Evolutionary conservation across 1,140 invertebrate species (phyloP), one percentile per base, ranked within the genome.

Genomic region (Drosophila lowei): DNA sequence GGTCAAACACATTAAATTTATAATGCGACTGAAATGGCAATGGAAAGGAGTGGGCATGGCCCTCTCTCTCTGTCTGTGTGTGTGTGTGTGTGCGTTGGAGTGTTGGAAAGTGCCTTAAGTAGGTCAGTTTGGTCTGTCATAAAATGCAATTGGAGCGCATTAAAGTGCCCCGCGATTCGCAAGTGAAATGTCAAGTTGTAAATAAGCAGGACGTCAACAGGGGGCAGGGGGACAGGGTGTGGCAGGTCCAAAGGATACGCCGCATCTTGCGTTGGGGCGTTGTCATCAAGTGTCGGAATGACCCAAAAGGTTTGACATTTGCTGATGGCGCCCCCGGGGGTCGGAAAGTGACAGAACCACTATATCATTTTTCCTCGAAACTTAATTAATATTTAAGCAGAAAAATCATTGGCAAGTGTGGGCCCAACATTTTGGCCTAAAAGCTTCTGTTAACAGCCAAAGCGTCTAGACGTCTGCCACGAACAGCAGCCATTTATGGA

Each of bases 1-100:
- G 73, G 81, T 85, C 77, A 85, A 85, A 78, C 74, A 72, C 83
- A 86, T 86, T 86, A 88, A 88, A 86, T 86, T 86, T 88, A 81
- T 86, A 81, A 88, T 86, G 83, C 66, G 77, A 81, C 2, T 13
- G 21, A 44, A 44, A 43, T 7, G 21, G 11, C 23, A 48, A 25
- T 25, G 38, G 50, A 34, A 13, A 48, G 28, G 42, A 16, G 55
- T 23, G 28, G 28, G 28, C 28, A 30, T 8, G 28, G 28, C 28
- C 8, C 62, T 43, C 13, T 30, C 43, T 48, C 23, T 49, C 49
- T 3, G 50, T 50, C 55, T 38, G 44, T 58, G 52, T 55, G 13
- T 28, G 44, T 48, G 21, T 46, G 52, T 52, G 30, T 55, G 52
- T 55, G 16, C 28, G 44, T 49, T 46, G 43, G 44, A 60, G 43